phyloP scores from a whole-genome alignment of 2,113 vertebrate genomes.

The Epinephelus cyanopodus region DNA sequence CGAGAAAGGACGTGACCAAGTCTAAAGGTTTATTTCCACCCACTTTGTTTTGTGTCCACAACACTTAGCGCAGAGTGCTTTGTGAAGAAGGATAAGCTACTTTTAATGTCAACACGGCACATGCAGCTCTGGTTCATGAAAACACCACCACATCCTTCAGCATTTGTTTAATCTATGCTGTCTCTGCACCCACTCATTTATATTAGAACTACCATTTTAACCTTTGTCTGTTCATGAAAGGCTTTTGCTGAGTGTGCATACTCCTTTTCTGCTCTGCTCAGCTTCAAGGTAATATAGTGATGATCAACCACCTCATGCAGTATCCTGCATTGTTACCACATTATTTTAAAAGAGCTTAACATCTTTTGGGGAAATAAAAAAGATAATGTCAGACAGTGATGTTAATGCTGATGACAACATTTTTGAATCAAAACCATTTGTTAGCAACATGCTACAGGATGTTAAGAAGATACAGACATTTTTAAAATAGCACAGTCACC shows the following conservation, averaged over 20 bases:
- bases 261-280: neutral
- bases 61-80: conserved; percentile 63
- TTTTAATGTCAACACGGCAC: conserved; percentile 55
- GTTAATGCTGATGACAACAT: neutral
- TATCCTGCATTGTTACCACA: neutral
- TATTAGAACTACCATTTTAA: conserved; percentile 34
- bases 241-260: conserved; percentile 18
- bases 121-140: conserved; percentile 36
- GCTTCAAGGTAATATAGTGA: neutral
- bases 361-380: neutral
- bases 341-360: neutral
- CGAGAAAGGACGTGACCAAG: conserved; percentile 5
- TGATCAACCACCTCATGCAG: neutral
- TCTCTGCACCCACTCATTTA: conserved; percentile 20
- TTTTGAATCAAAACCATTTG: neutral
- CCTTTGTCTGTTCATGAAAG: conserved; percentile 1
- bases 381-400: neutral
- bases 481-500: conserved; percentile 12
- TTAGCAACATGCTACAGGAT: conserved; percentile 7
- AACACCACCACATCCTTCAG: conserved; percentile 33
- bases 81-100: conserved; percentile 36
- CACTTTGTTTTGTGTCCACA: conserved; percentile 65
- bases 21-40: conserved; percentile 53
- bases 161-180: conserved; percentile 37
- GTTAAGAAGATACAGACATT: neutral